These are phyloP conservation scores for Styela clava DNA, from an alignment of 23 tunicate genomes.

Conservation along the genomic window DNA sequence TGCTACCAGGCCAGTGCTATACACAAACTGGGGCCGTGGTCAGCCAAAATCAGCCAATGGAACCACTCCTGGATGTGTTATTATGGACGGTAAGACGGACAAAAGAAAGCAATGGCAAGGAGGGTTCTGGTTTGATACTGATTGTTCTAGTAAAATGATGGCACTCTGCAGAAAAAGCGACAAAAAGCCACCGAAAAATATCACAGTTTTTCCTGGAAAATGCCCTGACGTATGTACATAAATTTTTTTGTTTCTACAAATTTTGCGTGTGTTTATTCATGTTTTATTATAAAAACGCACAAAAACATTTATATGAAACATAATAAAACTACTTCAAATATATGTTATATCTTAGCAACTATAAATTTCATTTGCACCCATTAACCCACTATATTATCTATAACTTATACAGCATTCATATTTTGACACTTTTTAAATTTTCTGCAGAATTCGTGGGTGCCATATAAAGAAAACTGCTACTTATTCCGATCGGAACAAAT, in stretches of 20 bases:
- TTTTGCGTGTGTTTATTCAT: not conserved
- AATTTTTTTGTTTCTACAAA: not conserved
- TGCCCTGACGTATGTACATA: constrained; percentile 50
- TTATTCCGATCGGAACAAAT: constrained; percentile 35
- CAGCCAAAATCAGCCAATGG: constrained; percentile 62
- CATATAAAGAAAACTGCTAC: constrained; percentile 67
- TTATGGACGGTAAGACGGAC: constrained; percentile 49
- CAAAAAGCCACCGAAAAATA: constrained; percentile 66
- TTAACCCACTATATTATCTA: too few species aligned
- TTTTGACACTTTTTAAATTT: too few species aligned
- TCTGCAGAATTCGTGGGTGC: constrained; percentile 38
- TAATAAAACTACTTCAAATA: too few species aligned
- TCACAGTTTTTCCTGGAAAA: constrained; percentile 45
- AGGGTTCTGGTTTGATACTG: constrained; percentile 69
- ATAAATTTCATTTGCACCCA: too few species aligned
- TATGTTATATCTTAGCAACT: too few species aligned
- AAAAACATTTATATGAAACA: too few species aligned
- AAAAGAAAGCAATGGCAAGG: constrained; percentile 23
- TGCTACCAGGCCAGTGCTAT: constrained; percentile 82
- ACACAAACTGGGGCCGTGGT: constrained; percentile 65
- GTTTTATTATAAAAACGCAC: not conserved
- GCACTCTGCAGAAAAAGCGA: constrained; percentile 75
- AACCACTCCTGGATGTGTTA: constrained; percentile 55
- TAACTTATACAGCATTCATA: too few species aligned
- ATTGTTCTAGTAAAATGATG: constrained; percentile 48